phyloP scores from a whole-genome alignment of 2,797 vertebrate genomes.

The Microctenopoma steveboyesi region DNA sequence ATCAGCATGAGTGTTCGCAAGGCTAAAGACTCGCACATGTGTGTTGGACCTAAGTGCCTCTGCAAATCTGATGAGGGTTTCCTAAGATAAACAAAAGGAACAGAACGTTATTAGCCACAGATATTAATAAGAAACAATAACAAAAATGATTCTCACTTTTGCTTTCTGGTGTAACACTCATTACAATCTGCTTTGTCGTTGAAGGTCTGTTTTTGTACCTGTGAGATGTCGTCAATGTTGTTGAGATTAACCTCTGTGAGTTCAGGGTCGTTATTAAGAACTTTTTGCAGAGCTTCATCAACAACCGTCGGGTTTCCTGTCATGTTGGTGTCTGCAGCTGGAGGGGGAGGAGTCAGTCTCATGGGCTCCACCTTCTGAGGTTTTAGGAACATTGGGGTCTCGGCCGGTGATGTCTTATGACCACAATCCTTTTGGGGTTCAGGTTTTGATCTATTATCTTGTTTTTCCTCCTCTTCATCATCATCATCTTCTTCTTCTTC shows the following conservation, averaged over 20 bases:
- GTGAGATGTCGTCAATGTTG: conserved; percentile 89
- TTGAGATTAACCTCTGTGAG: conserved; percentile 94
- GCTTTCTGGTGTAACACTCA: too few species aligned
- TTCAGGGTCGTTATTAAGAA: conserved; percentile 86
- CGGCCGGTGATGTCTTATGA: neutral
- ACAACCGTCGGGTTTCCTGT: conserved; percentile 92
- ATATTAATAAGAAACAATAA: neutral
- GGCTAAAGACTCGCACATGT: conserved; percentile 87
- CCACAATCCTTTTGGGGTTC: conserved; percentile 39
- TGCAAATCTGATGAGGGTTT: conserved; percentile 89
- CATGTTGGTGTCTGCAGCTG: conserved; percentile 54
- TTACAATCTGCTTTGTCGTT: neutral
- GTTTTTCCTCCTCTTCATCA: conserved; percentile 58
- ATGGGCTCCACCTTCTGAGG: conserved; percentile 72
- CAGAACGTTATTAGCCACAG: neutral
- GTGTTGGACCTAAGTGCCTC: conserved; percentile 91
- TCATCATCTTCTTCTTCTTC: conserved; percentile 59
- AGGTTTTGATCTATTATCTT: conserved; percentile 49
- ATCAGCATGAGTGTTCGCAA: conserved; percentile 94
- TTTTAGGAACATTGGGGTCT: conserved; percentile 49
- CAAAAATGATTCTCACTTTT: too few species aligned
- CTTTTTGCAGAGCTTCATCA: conserved; percentile 90
- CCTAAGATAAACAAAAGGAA: conserved; percentile 64
- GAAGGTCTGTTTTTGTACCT: conserved; percentile 63
- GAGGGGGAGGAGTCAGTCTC: conserved; percentile 74